Percentiles rank a stretch among this genome's conserved stretches.
Evolutionary conservation across 2,888 invertebrate genomes (phyloP).

Genomic region (Sialis lutaria): DNA sequence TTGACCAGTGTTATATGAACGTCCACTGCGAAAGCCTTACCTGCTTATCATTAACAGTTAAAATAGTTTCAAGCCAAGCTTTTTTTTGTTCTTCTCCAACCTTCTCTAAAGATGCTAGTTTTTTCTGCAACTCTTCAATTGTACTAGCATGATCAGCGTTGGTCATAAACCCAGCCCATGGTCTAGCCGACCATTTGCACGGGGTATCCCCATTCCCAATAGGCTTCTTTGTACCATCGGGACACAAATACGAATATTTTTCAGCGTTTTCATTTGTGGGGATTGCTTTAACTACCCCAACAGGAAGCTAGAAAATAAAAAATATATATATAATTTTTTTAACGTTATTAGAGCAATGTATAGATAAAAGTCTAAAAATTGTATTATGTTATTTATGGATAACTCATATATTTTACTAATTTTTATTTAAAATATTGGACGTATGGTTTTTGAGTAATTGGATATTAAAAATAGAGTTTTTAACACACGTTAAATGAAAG

Average conservation of each 20-base stretch:
- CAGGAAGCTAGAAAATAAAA: slow-evolving; percentile 31
- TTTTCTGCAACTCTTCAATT: slow-evolving; percentile 31
- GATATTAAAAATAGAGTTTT: too few relatives aligned
- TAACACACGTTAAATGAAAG: too few relatives aligned
- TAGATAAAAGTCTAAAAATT: too few relatives aligned
- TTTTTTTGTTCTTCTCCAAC: slow-evolving; percentile 25
- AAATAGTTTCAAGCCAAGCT: slow-evolving; percentile 29
- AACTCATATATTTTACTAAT: too few relatives aligned
- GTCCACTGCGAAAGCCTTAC: slow-evolving; percentile 13
- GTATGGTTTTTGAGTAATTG: too few relatives aligned
- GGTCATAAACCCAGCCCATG: slow-evolving; percentile 65
- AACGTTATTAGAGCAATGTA: too few relatives aligned
- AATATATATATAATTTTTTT: too few relatives aligned
- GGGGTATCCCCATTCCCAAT: slow-evolving; percentile 37
- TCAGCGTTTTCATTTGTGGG: slow-evolving; percentile 42
- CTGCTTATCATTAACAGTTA: slow-evolving; percentile 40
- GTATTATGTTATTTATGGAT: too few relatives aligned
- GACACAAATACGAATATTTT: slow-evolving; percentile 60
- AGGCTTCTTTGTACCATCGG: slow-evolving; percentile 53
- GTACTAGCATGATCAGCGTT: slow-evolving; percentile 41
- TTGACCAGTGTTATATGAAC: slow-evolving; percentile 15
- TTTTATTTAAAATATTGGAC: too few relatives aligned
- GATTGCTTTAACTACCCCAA: slow-evolving; percentile 36
- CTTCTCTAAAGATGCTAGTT: slow-evolving; percentile 33
- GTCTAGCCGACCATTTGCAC: slow-evolving; percentile 71